A percentile compares a stretch with the other conserved stretches of the same genome.
These are phyloP conservation scores for Steatornis caripensis DNA, from an alignment of 2,113 vertebrate species.

Conservation along the genomic window DNA sequence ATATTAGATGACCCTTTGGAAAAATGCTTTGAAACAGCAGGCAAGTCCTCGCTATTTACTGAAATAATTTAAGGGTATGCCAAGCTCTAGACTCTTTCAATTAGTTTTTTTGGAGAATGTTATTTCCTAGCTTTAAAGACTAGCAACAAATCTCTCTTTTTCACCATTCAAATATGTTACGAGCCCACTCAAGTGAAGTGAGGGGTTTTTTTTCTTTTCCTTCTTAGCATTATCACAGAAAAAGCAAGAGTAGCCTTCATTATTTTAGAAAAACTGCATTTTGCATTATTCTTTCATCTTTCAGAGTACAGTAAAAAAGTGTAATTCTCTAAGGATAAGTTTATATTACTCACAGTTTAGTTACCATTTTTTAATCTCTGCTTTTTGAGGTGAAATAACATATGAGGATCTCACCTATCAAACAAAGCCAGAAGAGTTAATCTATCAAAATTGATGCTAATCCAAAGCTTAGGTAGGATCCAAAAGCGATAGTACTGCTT, in stretches of 20 bases:
- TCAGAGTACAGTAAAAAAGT: neutral
- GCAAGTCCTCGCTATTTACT: neutral
- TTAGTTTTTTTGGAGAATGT: neutral
- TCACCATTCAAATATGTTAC: neutral
- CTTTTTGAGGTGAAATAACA: neutral
- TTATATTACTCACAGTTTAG: neutral
- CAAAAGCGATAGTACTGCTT: conserved; percentile 97
- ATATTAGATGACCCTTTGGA: neutral
- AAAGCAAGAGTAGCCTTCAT: neutral
- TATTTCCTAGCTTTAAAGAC: neutral
- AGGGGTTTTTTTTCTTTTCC: neutral
- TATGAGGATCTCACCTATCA: conserved; percentile 82
- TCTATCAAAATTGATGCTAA: conserved; percentile 95
- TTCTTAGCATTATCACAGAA: neutral
- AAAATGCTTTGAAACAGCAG: neutral
- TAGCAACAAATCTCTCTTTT: neutral
- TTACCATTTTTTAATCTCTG: neutral
- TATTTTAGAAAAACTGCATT: neutral
- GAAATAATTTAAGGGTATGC: neutral
- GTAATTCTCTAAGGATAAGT: neutral
- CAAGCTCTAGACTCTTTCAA: neutral
- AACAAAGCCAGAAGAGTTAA: conserved; percentile 96
- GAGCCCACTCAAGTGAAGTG: accelerated
- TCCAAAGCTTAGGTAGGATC: conserved; percentile 94
- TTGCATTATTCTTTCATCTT: neutral